Percentiles rank a stretch among this genome's conserved stretches.
phyloP scores from a whole-genome alignment of 2,113 vertebrate species.

The Aegypius monachus region DNA sequence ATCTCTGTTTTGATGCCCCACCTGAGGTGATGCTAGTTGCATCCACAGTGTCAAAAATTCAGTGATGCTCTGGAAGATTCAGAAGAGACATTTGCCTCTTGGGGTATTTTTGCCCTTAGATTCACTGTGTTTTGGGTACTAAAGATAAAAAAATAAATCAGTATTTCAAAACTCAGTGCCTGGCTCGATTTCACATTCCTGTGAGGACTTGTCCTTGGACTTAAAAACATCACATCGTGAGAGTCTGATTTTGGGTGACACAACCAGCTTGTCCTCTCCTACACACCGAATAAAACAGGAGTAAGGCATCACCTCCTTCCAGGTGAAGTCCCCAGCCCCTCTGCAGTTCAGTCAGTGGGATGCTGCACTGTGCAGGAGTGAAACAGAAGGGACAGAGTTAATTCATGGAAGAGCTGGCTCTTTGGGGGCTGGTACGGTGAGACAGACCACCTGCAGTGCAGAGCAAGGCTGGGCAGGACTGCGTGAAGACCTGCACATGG shows the following conservation, averaged over 20 bases:
- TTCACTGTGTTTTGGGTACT: neutral
- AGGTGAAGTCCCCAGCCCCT: neutral
- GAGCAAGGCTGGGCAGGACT: neutral
- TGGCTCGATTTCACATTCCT: neutral
- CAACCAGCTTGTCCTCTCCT: neutral
- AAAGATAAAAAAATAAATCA: neutral
- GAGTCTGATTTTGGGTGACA: neutral
- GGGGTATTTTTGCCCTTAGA: neutral
- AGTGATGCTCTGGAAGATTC: neutral
- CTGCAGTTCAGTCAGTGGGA: neutral
- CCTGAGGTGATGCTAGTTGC: neutral
- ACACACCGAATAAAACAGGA: neutral
- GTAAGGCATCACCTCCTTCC: neutral
- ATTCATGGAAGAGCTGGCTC: neutral
- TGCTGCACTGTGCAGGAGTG: too few relatives aligned
- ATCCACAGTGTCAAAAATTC: neutral
- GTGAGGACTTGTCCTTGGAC: neutral
- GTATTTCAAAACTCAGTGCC: neutral
- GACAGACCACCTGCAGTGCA: neutral
- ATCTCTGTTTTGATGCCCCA: neutral
- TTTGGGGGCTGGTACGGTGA: neutral
- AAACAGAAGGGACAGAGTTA: neutral
- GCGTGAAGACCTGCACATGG: fast-evolving
- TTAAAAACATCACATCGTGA: neutral
- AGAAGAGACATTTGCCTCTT: neutral